Conservation (phyloP, 2,888 invertebrate species). For the Gastracanthus pulcherrimus region DNA sequence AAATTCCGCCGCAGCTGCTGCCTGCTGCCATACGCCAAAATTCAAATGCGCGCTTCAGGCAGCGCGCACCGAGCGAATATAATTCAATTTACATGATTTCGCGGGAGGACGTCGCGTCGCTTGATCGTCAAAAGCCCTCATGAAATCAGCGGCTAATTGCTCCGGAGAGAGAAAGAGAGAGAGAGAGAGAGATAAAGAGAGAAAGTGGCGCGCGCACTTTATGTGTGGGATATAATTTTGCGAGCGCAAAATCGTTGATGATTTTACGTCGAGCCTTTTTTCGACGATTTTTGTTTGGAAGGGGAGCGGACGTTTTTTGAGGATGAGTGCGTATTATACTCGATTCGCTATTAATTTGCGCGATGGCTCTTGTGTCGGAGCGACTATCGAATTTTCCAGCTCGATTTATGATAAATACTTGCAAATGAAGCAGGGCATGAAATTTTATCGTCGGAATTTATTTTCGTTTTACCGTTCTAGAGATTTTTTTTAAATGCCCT, state of each 20-base stretch:
- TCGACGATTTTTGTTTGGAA: too few species aligned
- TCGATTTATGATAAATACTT: conserved; percentile 22
- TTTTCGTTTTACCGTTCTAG: too few species aligned
- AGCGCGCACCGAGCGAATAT: conserved; percentile 34
- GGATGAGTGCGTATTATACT: too few species aligned
- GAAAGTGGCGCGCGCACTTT: neutral
- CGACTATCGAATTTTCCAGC: too few species aligned
- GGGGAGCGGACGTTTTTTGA: too few species aligned
- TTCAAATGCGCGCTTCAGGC: conserved; percentile 49
- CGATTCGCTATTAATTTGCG: conserved; percentile 36
- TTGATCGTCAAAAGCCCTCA: conserved; percentile 49
- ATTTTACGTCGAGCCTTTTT: neutral
- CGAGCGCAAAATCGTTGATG: neutral
- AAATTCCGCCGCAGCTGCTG: conserved; percentile 61
- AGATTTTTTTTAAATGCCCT: too few species aligned
- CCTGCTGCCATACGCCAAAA: conserved; percentile 57
- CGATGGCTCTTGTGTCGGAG: too few species aligned
- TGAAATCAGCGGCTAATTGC: conserved; percentile 48
- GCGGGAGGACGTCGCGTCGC: conserved; percentile 17
- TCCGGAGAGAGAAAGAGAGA: neutral
- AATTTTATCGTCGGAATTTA: neutral
- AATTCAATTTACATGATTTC: conserved; percentile 55
- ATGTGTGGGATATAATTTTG: too few species aligned
- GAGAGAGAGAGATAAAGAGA: neutral
- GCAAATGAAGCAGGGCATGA: neutral